A percentile compares a stretch with the other conserved stretches of the same genome.
phyloP scores from a whole-genome alignment of 1,140 invertebrate species.

The Drosophila punjabiensis region DNA sequence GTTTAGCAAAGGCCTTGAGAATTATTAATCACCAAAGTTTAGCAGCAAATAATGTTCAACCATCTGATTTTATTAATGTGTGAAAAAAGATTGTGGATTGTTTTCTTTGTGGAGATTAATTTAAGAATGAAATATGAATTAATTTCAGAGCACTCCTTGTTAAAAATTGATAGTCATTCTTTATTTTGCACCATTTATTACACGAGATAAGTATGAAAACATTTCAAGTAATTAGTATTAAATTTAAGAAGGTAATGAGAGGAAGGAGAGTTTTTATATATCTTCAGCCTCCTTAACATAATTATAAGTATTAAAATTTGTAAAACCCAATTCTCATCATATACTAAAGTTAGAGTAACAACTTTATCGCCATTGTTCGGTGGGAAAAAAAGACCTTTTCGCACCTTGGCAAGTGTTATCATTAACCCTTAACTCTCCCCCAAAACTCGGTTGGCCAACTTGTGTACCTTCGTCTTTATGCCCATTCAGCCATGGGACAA shows the following conservation, averaged over 20 bases:
- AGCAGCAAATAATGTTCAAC: slow-evolving; percentile 1
- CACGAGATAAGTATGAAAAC: not conserved
- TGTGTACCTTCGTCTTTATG: slow-evolving; percentile 15
- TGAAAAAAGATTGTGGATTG: slow-evolving; percentile 5
- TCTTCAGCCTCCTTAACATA: not conserved
- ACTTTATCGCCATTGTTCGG: not conserved
- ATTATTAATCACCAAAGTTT: slow-evolving; percentile 15
- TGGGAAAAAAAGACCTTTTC: not conserved
- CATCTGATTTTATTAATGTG: slow-evolving; percentile 15
- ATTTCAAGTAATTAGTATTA: not conserved
- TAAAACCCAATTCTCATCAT: not conserved
- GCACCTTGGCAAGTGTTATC: slow-evolving; percentile 28
- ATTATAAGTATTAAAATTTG: not conserved
- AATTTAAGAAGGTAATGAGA: not conserved
- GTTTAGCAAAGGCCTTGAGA: slow-evolving; percentile 8
- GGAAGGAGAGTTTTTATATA: not conserved
- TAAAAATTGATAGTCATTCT: not conserved
- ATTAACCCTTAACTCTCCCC: slow-evolving; percentile 17
- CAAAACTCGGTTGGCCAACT: slow-evolving; percentile 2
- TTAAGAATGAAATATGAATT: slow-evolving; percentile 2
- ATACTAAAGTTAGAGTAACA: not conserved
- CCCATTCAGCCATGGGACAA: slow-evolving; percentile 60
- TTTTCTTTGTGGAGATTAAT: slow-evolving; percentile 13
- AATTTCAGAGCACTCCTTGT: slow-evolving; percentile 12
- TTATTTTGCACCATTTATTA: not conserved